Evolutionary conservation across 1,140 invertebrate genomes (phyloP).

Genomic region (Littorina saxatilis): DNA sequence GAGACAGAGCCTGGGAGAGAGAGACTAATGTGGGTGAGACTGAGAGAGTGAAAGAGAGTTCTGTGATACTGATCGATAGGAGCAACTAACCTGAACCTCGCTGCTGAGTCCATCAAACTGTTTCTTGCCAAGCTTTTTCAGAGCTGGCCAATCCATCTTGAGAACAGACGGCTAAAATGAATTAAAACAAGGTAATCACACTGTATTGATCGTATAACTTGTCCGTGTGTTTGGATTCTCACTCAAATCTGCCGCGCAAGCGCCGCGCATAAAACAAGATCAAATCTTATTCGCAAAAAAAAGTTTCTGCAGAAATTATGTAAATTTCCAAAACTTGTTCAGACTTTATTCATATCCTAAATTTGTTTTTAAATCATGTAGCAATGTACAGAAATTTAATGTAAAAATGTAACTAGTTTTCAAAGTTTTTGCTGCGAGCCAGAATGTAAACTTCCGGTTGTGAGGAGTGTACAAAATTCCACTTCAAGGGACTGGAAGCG

Average conservation of each 20-base stretch:
- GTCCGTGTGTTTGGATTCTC: background rate
- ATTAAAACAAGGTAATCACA: background rate
- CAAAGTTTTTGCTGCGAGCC: conserved; percentile 26
- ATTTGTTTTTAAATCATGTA: background rate
- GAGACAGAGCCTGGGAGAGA: background rate
- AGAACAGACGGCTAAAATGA: no score
- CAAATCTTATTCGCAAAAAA: conserved; percentile 1
- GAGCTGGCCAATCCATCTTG: background rate
- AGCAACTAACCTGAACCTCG: background rate
- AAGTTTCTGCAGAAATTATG: no score
- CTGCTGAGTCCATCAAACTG: conserved; percentile 6
- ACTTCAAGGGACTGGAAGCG: background rate
- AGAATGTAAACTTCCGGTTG: conserved; percentile 39
- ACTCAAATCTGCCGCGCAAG: conserved; percentile 20
- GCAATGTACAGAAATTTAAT: background rate
- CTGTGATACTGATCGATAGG: background rate
- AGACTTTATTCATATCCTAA: background rate
- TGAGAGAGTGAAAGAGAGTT: background rate
- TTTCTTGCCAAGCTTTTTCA: background rate
- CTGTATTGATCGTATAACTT: background rate
- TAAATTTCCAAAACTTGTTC: background rate
- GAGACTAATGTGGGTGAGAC: background rate
- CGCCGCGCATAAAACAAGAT: background rate
- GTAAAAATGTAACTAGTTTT: background rate
- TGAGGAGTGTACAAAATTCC: background rate